Evolutionary conservation across 2,797 vertebrate species (phyloP).

Genomic region (Apogon hyalosoma): DNA sequence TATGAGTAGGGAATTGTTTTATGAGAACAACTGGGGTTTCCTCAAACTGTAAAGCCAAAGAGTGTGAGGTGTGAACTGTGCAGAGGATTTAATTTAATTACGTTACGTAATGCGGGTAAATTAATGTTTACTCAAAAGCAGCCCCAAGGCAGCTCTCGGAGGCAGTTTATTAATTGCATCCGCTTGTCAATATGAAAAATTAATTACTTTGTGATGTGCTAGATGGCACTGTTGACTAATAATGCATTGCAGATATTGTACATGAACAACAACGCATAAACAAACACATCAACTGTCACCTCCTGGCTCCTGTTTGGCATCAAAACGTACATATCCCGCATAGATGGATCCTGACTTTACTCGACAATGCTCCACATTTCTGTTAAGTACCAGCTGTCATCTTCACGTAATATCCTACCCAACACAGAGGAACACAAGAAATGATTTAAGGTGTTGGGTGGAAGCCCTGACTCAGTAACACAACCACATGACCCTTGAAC

Average conservation of each 20-base stretch:
- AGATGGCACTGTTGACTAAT: constrained; percentile 59
- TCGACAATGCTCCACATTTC: neutral
- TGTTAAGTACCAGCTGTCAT: neutral
- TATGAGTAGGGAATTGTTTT: no score
- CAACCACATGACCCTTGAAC: constrained; percentile 48
- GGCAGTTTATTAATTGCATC: neutral
- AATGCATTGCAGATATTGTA: constrained; percentile 5
- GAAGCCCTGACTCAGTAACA: constrained; percentile 32
- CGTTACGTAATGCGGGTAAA: neutral
- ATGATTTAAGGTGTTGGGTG: constrained; percentile 36
- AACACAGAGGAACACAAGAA: neutral
- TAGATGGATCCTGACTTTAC: no score
- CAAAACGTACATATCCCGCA: no score
- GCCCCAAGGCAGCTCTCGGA: neutral
- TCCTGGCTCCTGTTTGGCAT: no score
- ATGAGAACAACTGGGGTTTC: neutral
- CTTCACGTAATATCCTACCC: neutral
- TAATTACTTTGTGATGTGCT: constrained; percentile 31
- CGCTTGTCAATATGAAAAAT: constrained; percentile 31
- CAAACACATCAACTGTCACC: constrained; percentile 11
- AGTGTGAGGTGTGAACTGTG: neutral
- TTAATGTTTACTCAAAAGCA: neutral
- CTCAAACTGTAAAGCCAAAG: neutral
- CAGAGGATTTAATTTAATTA: neutral
- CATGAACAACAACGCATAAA: constrained; percentile 24